Base-by-base conservation (phyloP, 2,888 invertebrate genomes). In the Andricus quercusramuli region DNA sequence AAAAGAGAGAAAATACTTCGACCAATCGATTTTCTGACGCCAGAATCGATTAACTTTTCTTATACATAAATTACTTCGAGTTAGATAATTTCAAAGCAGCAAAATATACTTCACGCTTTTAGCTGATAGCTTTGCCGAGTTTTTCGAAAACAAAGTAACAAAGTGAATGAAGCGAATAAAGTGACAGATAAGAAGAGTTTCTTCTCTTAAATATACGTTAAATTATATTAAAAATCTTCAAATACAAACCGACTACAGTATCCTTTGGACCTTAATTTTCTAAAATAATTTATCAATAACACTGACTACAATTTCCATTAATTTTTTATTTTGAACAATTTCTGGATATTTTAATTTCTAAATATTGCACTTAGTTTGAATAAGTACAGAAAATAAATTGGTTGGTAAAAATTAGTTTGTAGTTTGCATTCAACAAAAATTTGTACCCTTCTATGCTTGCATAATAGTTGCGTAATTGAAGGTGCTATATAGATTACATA, bases 21-120 rank as follows among this genome's bases (percentile, higher is more conserved):
- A 15, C 25, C 68, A 70, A 70, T 32, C 47, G 25, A 51, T 51
- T 25, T 9, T 51, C 29, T 32, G 44, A 68, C n/a, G 70, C 44
- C 22, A 51, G 29, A 51, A 47, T 70, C 32, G 20, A 70, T 70
- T 51, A 70, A 70, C 51, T 70, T 70, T 70, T 47, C 51, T 70
- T 70, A 70, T n/a, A n/a, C n/a, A n/a, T 70, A 70, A 70, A 70
- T 70, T 32, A 70, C 70, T 70, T 25, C 51, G 4, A 70, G 51
- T 70, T 70, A 67, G 41, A 67, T 70, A 51, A 29, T 70, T 70
- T 51, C 29, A 51, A 70, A 70, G 47, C 20, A 29, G 70, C 11
- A 70, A 70, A 70, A 70, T 51, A 70, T 70, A 70, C 29, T 51
- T 51, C 8, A 29, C 32, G n/a, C 25, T 70, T 51, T 70, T 17